Percentiles rank a stretch among this genome's conserved stretches.
Conservation (phyloP, 23 tunicate species). For the Diplosoma virens region DNA sequence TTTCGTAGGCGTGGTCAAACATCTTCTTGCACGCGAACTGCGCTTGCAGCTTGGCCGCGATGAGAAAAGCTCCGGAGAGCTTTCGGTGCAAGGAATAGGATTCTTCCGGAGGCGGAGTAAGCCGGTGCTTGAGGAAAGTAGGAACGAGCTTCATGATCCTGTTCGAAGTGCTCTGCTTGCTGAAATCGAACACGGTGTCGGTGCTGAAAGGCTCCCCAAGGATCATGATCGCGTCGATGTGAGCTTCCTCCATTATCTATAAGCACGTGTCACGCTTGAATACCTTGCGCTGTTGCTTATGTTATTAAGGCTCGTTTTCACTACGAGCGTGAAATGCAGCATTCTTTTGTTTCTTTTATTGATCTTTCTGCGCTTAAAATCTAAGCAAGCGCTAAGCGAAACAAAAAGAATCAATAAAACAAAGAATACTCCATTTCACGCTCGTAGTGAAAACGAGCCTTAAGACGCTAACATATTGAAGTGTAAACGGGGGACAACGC, state of each 20-base stretch:
- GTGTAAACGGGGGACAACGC: too few relatives aligned
- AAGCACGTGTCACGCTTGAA: too few relatives aligned
- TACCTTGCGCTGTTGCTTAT: too few relatives aligned
- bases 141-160: constrained; percentile 84
- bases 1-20: constrained; percentile 58
- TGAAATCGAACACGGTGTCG: constrained; percentile 78
- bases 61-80: constrained; percentile 80
- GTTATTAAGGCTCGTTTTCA: too few relatives aligned
- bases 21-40: constrained; percentile 77
- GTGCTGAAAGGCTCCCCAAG: constrained; percentile 90
- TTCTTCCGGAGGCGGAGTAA: constrained; percentile 98
- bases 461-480: too few relatives aligned
- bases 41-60: constrained; percentile 68
- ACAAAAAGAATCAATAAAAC: too few relatives aligned
- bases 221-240: constrained; percentile 94
- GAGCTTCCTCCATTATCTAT: constrained; percentile 93
- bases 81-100: constrained; percentile 92
- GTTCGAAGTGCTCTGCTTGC: constrained; percentile 63
- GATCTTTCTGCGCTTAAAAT: too few relatives aligned
- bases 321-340: too few relatives aligned
- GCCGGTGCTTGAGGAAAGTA: constrained; percentile 82
- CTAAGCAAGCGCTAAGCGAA: too few relatives aligned
- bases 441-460: too few relatives aligned
- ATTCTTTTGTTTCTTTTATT: too few relatives aligned
- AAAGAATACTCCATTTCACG: too few relatives aligned